Conservation (phyloP, 2,113 vertebrate species). For the Paramisgurnus dabryanus region DNA sequence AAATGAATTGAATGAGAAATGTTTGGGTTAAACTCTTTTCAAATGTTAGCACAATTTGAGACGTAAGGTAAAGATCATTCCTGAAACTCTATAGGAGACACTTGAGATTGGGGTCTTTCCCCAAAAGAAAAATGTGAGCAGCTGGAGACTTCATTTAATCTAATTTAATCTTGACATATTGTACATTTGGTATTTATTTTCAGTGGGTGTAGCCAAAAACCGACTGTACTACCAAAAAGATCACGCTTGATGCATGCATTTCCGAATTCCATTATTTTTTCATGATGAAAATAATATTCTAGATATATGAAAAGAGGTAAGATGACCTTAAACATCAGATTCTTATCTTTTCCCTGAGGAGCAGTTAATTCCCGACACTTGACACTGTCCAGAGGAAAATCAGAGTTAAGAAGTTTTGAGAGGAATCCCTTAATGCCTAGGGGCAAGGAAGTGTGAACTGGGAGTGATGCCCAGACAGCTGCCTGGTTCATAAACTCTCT, state of each 20-base stretch:
- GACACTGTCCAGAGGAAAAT: not conserved
- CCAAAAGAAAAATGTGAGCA: too few species aligned
- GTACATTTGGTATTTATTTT: too few species aligned
- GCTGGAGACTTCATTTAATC: too few species aligned
- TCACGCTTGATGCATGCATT: not conserved
- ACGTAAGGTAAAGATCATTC: too few species aligned
- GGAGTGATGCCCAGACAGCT: constrained; percentile 9
- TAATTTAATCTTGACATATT: too few species aligned
- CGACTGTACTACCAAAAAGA: not conserved
- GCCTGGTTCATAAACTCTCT: constrained; percentile 12
- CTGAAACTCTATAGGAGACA: too few species aligned
- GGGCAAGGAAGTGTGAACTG: not conserved
- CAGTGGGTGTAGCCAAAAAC: not conserved
- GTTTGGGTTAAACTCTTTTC: too few species aligned
- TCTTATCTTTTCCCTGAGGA: not conserved
- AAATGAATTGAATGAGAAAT: too few species aligned
- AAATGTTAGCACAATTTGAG: too few species aligned
- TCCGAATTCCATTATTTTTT: not conserved
- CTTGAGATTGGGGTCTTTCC: too few species aligned
- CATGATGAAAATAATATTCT: not conserved
- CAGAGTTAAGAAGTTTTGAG: not conserved
- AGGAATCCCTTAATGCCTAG: constrained; percentile 12
- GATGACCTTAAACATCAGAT: constrained; percentile 7
- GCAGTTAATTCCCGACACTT: not conserved
- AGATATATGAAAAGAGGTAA: not conserved